Base-by-base conservation (phyloP, 2,113 vertebrate genomes). In the Plecturocebus donacophilus region DNA sequence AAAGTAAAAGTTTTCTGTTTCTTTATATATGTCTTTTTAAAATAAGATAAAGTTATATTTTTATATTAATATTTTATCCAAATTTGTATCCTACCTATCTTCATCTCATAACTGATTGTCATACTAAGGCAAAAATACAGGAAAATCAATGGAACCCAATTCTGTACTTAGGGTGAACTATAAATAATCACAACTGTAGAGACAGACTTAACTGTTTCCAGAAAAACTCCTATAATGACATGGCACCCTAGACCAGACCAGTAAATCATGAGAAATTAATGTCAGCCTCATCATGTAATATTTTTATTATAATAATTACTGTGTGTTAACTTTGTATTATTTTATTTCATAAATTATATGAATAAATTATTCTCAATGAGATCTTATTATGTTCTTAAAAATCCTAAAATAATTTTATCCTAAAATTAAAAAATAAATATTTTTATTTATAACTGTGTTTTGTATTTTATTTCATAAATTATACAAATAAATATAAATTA, bases 381-480 rank as follows among this genome's bases (percentile, higher is more conserved):
- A 66, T 90, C 13, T 54, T 73, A 85, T 76, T 77, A 75, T 90
- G 42, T 71, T 77, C 11, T 49, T 8, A 52, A 77, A 85, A 83
- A 19, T 73, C 70, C 35, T 68, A 76, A 94, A 27, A 52, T 52
- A 52, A 52, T 52, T 52, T 17, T 17, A 52, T 52, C 16, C 52
- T 52, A 52, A 52, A 52, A 52, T 52, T 52, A 17, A 52, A 52
- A 52, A 52, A 52, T 16, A 42, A n/a, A 52, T 27, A 40, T 81
- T 49, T 75, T 25, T 66, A 32, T 27, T 52, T 76, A 32, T 64
- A 82, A 82, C 23, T 82, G 10, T 52, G 12, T 83, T 85, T 85
- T 87, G 16, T 81, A 27, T 73, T 91, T 83, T 83, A 91, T 80
- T 91, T 45, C 70, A 49, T 90, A 94, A 47, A 52, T 75, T 70